Evolutionary conservation across 2,113 vertebrate species (phyloP).

Genomic region (Tiliqua scincoides): DNA sequence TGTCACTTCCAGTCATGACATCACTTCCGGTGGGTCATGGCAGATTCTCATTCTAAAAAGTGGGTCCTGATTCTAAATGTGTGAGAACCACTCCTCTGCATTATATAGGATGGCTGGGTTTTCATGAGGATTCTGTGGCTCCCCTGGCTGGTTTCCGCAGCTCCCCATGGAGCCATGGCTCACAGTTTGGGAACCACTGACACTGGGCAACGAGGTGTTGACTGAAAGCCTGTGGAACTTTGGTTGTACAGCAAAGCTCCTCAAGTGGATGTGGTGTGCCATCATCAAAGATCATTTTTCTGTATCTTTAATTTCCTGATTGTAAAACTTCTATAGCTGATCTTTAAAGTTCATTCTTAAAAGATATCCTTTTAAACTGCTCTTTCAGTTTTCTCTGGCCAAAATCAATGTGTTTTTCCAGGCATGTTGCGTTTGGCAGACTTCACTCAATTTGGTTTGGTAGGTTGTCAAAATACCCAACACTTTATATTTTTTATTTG

Average conservation of each 20-base stretch:
- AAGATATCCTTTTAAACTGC: slow-evolving; percentile 33
- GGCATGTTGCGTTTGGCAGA: not conserved
- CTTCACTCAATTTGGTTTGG: slow-evolving; percentile 29
- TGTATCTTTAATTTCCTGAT: slow-evolving; percentile 12
- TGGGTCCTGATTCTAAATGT: no score
- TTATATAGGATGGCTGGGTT: no score
- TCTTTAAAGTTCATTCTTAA: slow-evolving; percentile 45
- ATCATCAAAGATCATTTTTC: slow-evolving; percentile 12
- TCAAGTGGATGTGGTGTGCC: slow-evolving; percentile 5
- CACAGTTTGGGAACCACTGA: no score
- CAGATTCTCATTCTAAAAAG: no score
- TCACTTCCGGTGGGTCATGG: no score
- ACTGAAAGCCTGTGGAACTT: slow-evolving; percentile 15
- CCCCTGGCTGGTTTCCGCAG: no score
- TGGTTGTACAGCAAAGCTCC: slow-evolving; percentile 23
- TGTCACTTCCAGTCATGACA: no score
- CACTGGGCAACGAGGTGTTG: not conserved
- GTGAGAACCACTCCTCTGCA: no score
- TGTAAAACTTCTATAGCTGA: slow-evolving; percentile 20
- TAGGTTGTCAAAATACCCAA: slow-evolving; percentile 32
- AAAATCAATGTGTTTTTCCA: slow-evolving; percentile 38
- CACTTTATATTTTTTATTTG: slow-evolving; percentile 29
- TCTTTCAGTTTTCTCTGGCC: slow-evolving; percentile 49
- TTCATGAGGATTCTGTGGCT: no score
- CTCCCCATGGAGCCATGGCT: no score